phyloP scores from a whole-genome alignment of 2,113 vertebrate genomes.

The Scytalopus superciliaris region DNA sequence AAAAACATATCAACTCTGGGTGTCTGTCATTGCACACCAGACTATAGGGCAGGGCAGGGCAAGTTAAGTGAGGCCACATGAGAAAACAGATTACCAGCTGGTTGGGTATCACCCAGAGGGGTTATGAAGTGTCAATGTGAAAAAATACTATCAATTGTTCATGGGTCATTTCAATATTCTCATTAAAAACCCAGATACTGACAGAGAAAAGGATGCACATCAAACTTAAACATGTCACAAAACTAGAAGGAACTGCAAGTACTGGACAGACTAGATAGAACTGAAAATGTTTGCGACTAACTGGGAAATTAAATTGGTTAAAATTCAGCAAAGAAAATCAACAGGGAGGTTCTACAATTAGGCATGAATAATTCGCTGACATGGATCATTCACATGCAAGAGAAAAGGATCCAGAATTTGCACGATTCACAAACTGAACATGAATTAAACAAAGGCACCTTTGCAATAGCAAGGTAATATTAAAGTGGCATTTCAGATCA shows the following conservation, averaged over 20 bases:
- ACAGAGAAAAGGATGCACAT: not conserved
- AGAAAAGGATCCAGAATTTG: not conserved
- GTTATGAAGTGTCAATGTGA: not conserved
- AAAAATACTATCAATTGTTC: not conserved
- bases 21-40: not conserved
- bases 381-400: not conserved
- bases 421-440: not conserved
- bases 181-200: not conserved
- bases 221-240: not conserved
- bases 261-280: not conserved
- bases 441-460: not conserved
- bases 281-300: not conserved
- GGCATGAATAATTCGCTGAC: not conserved
- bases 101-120: not conserved
- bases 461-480: not conserved
- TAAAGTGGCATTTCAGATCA: not conserved
- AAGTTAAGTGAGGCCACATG: not conserved
- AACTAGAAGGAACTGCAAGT: not conserved
- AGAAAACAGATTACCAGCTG: not conserved
- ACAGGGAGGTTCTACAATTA: not conserved
- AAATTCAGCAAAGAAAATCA: not conserved
- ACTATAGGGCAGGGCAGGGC: not conserved
- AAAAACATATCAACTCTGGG: not conserved
- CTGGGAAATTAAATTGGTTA: not conserved
- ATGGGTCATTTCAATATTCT: not conserved